phyloP scores from a whole-genome alignment of 2,888 invertebrate genomes.

The Cheilosia soror region DNA sequence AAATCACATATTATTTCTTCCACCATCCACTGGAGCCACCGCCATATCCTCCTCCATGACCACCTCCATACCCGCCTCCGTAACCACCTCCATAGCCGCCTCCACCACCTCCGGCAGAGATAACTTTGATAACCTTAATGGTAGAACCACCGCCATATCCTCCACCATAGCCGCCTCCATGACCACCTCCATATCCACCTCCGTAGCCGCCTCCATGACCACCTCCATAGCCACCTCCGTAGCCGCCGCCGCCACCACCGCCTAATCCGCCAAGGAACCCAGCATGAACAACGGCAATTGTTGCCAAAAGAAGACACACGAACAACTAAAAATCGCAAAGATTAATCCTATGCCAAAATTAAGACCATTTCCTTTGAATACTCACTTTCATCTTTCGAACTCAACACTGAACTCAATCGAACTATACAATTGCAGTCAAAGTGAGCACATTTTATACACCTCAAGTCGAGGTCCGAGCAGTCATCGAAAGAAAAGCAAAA shows the following conservation, averaged over 20 bases:
- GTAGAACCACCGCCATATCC: background rate
- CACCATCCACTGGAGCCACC: conserved; percentile 47
- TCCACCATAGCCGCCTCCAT: conserved; percentile 27
- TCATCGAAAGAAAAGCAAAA: background rate
- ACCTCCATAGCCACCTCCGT: conserved; percentile 25
- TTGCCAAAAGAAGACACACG: conserved; percentile 56
- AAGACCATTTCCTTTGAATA: background rate
- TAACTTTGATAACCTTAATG: too few relatives aligned
- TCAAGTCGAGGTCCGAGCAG: background rate
- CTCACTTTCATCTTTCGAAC: conserved; percentile 44
- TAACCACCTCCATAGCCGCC: conserved; percentile 20
- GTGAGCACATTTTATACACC: conserved; percentile 54
- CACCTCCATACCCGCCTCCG: conserved; percentile 30
- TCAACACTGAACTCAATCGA: conserved; percentile 36
- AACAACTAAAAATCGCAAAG: conserved; percentile 34
- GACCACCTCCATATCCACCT: conserved; percentile 37
- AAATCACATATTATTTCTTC: conserved; percentile 41
- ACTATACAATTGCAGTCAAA: conserved; percentile 38
- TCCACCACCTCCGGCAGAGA: background rate
- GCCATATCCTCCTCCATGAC: background rate
- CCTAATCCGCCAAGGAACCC: conserved; percentile 32
- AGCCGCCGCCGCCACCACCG: conserved; percentile 25
- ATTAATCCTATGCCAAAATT: background rate
- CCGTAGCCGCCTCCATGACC: conserved; percentile 9
- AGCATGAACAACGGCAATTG: conserved; percentile 52